A percentile compares a stretch with the other conserved stretches of the same genome.
phyloP scores from a whole-genome alignment of 2,888 invertebrate genomes.

The Harpagoxenus sublaevis region DNA sequence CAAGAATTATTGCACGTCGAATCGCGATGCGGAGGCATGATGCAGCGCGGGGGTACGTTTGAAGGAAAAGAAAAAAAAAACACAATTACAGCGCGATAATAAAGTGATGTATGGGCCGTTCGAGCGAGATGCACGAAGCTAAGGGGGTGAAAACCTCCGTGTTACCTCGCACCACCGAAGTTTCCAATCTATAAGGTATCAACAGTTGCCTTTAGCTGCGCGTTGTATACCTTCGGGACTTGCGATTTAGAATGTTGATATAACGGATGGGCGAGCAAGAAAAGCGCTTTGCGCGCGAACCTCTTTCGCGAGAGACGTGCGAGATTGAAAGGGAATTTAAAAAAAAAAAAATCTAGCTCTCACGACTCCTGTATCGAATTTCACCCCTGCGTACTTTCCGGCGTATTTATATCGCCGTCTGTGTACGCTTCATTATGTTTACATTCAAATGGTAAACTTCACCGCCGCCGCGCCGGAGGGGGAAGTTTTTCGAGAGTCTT shows the following conservation, averaged over 20 bases:
- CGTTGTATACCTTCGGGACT: constrained; percentile 49
- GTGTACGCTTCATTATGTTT: constrained; percentile 46
- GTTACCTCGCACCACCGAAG: constrained; percentile 52
- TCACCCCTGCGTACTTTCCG: constrained; percentile 34
- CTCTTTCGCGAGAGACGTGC: constrained; percentile 37
- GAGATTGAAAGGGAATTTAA: constrained; percentile 54
- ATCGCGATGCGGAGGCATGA: constrained; percentile 32
- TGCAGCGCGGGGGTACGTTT: constrained; percentile 24
- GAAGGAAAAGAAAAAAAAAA: constrained; percentile 24
- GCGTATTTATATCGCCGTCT: constrained; percentile 41
- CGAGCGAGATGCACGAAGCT: constrained; percentile 48
- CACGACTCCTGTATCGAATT: constrained; percentile 43
- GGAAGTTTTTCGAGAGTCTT: constrained; percentile 18
- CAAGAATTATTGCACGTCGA: constrained; percentile 50
- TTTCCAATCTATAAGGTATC: constrained; percentile 57
- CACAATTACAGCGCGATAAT: constrained; percentile 56
- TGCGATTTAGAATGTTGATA: constrained; percentile 62
- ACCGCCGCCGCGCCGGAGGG: neutral
- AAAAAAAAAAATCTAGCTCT: constrained; percentile 14
- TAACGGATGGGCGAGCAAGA: constrained; percentile 63
- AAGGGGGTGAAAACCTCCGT: constrained; percentile 43
- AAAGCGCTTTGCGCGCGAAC: constrained; percentile 35
- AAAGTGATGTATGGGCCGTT: constrained; percentile 41
- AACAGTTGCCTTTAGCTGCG: constrained; percentile 51
- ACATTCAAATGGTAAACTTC: constrained; percentile 40